Evolutionary conservation across 2,888 invertebrate genomes (phyloP).

Genomic region (Tortrix viridana): DNA sequence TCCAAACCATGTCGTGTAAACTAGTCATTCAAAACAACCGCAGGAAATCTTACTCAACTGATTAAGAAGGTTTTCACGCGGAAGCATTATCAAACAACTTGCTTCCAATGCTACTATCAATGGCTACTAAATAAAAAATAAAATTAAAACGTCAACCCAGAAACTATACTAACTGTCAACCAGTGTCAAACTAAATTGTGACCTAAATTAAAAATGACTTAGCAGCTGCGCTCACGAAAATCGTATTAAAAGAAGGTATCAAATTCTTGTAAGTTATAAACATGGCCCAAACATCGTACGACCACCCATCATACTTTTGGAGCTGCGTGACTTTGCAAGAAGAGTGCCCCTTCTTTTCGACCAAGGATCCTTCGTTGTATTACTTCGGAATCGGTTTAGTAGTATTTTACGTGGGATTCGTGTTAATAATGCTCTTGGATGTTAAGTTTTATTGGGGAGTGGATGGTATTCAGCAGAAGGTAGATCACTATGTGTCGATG

Average conservation of each 20-base stretch:
- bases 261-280: conserved; percentile 22
- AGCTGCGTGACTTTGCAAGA: conserved; percentile 62
- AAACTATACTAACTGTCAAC: too few relatives aligned
- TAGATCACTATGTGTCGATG: conserved; percentile 60
- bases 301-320: conserved; percentile 64
- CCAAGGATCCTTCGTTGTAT: conserved; percentile 58
- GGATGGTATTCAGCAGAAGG: conserved; percentile 59
- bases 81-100: too few relatives aligned
- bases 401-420: conserved; percentile 57
- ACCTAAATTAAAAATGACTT: not conserved
- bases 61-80: too few relatives aligned
- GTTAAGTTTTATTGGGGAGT: conserved; percentile 67
- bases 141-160: too few relatives aligned
- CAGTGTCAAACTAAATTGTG: too few relatives aligned
- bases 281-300: conserved; percentile 38
- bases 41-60: too few relatives aligned
- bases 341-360: conserved; percentile 64
- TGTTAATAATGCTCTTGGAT: conserved; percentile 61
- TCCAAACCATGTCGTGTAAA: too few relatives aligned
- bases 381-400: conserved; percentile 62
- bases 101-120: too few relatives aligned
- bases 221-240: not conserved
- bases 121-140: too few relatives aligned
- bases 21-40: too few relatives aligned
- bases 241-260: not conserved